Conservation (phyloP, 2,888 invertebrate genomes). For the Ptychoptera albimana region DNA sequence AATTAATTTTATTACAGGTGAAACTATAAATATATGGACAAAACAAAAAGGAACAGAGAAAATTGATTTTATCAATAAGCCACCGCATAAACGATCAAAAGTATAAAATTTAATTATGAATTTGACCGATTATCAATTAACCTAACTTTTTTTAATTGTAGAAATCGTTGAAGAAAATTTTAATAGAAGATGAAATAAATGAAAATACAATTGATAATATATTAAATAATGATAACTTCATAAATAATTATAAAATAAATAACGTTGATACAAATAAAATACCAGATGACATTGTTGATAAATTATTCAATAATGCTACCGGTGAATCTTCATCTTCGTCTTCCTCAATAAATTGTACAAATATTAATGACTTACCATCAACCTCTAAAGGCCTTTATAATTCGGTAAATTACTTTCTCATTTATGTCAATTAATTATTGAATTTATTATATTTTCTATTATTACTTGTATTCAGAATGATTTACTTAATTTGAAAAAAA, state of each 20-base stretch:
- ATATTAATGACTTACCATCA: too few species aligned
- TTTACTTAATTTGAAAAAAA: too few species aligned
- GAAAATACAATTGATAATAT: conserved; percentile 15
- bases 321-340: neutral
- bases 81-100: conserved; percentile 23
- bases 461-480: too few species aligned
- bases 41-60: conserved; percentile 15
- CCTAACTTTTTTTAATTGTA: conserved; percentile 2
- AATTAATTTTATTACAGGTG: neutral
- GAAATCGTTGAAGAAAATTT: conserved; percentile 18
- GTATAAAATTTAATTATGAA: conserved; percentile 5
- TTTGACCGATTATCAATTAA: neutral
- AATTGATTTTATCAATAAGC: conserved; percentile 22
- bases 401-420: too few species aligned
- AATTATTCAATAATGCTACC: conserved; percentile 20
- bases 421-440: too few species aligned
- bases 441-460: too few species aligned
- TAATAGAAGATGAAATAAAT: conserved; percentile 22
- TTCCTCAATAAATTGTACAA: too few species aligned
- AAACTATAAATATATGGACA: conserved; percentile 4
- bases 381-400: too few species aligned
- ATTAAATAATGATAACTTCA: conserved; percentile 9
- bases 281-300: conserved; percentile 28
- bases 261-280: conserved; percentile 16
- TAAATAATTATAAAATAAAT: conserved; percentile 15